Evolutionary conservation across 1,140 invertebrate genomes (phyloP).

Genomic region (Centruroides vittatus): DNA sequence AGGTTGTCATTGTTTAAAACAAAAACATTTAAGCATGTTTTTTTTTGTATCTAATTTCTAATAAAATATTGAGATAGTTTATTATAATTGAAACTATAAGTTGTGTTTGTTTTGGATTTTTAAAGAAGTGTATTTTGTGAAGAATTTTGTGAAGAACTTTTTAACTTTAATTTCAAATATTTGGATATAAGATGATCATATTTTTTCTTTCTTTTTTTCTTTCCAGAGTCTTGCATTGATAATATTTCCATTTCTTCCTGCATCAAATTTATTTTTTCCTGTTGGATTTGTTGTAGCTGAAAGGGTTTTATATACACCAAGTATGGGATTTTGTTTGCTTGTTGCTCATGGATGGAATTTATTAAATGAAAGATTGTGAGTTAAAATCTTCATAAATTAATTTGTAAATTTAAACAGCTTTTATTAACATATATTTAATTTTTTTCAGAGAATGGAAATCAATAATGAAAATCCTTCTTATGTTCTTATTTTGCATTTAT

Average conservation of each 20-base stretch:
- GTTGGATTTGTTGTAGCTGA: constrained; percentile 95
- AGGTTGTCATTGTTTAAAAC: no score
- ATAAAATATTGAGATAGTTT: no score
- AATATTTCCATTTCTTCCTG: constrained; percentile 81
- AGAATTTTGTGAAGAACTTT: no score
- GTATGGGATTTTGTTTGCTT: constrained; percentile 84
- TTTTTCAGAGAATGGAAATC: constrained; percentile 35
- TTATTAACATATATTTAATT: not conserved
- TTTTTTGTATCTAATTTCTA: no score
- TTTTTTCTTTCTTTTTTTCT: not conserved
- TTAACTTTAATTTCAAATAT: no score
- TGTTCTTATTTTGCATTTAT: constrained; percentile 55
- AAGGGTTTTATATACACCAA: constrained; percentile 83
- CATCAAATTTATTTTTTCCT: constrained; percentile 81
- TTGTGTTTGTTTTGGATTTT: no score
- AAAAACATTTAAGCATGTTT: no score
- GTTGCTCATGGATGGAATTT: constrained; percentile 46
- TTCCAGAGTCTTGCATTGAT: constrained; percentile 35
- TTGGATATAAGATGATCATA: not conserved
- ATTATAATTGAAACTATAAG: no score
- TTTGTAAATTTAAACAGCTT: no score
- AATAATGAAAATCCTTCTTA: constrained; percentile 43
- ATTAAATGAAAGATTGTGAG: constrained; percentile 7
- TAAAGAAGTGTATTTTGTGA: no score
- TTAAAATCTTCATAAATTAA: not conserved